These are phyloP conservation scores for Boloria euphrosyne DNA, from an alignment of 2,888 invertebrate genomes.

Conservation along the genomic window DNA sequence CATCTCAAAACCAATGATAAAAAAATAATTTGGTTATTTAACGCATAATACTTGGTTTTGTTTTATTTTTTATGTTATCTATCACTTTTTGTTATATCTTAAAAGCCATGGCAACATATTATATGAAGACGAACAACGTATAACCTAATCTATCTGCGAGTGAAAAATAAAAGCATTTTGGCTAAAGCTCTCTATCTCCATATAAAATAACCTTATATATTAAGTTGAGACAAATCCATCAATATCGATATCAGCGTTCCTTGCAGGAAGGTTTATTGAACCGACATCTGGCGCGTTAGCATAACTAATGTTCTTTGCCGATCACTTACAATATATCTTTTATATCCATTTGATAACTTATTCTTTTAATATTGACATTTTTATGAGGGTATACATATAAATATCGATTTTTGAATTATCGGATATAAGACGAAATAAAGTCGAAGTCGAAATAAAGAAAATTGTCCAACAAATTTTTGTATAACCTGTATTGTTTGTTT, in stretches of 20 bases:
- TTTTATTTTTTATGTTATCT: too few relatives aligned
- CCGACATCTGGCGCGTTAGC: conserved; percentile 54
- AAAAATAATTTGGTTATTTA: too few relatives aligned
- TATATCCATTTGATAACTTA: conserved; percentile 30
- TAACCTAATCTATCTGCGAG: not conserved
- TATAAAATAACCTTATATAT: conserved; percentile 16
- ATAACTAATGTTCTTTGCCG: conserved; percentile 51
- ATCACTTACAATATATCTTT: conserved; percentile 42
- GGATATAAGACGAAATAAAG: too few relatives aligned
- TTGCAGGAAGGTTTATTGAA: conserved; percentile 50
- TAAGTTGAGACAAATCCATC: conserved; percentile 23
- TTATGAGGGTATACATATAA: not conserved
- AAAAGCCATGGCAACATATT: too few relatives aligned
- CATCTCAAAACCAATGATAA: too few relatives aligned
- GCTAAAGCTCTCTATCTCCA: conserved; percentile 11
- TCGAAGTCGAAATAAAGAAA: too few relatives aligned
- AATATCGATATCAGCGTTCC: conserved; percentile 32
- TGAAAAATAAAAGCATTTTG: conserved; percentile 5
- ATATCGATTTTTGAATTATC: too few relatives aligned
- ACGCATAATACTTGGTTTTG: too few relatives aligned
- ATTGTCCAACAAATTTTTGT: too few relatives aligned
- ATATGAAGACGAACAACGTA: too few relatives aligned
- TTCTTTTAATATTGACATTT: conserved; percentile 19
- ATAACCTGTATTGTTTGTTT: too few relatives aligned
- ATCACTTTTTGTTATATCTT: too few relatives aligned